phyloP scores from a whole-genome alignment of 2,888 invertebrate species.

The Colletes collaris region DNA sequence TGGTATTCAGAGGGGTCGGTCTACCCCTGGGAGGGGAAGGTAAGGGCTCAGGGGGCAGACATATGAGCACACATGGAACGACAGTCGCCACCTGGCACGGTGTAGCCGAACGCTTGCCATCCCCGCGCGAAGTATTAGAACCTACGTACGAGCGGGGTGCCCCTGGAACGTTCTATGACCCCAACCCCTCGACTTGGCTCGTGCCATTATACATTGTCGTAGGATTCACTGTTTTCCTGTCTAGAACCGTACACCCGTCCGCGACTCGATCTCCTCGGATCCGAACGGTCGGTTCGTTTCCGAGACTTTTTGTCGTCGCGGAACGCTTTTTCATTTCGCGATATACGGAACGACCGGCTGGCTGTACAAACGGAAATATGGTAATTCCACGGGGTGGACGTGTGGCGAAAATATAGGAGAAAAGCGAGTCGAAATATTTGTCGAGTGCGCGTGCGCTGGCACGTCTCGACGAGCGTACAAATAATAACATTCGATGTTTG shows the following conservation, averaged over 20 bases:
- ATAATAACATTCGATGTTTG: too few relatives aligned
- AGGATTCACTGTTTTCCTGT: slow-evolving; percentile 45
- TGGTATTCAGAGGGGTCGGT: slow-evolving; percentile 58
- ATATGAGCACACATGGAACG: slow-evolving; percentile 77
- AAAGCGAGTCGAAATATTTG: too few relatives aligned
- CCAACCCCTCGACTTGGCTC: slow-evolving; percentile 77
- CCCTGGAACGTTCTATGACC: slow-evolving; percentile 62
- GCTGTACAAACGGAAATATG: too few relatives aligned
- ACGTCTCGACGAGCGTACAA: too few relatives aligned
- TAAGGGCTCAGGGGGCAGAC: slow-evolving; percentile 63
- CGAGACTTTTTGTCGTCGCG: too few relatives aligned
- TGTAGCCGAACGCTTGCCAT: slow-evolving; percentile 71
- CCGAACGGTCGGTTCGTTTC: neutral
- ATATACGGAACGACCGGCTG: too few relatives aligned
- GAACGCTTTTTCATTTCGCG: too few relatives aligned
- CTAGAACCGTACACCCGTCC: neutral
- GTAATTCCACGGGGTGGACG: too few relatives aligned
- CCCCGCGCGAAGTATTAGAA: slow-evolving; percentile 64
- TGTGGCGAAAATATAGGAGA: too few relatives aligned
- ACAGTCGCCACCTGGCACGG: slow-evolving; percentile 79
- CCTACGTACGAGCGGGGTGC: slow-evolving; percentile 39
- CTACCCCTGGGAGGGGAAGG: slow-evolving; percentile 59
- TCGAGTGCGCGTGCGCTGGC: too few relatives aligned
- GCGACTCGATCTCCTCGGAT: neutral
- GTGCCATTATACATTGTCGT: slow-evolving; percentile 80